Percentiles rank a stretch among this genome's conserved stretches.
phyloP scores from a whole-genome alignment of 2,888 invertebrate genomes.

The Notodonta ziczac region DNA sequence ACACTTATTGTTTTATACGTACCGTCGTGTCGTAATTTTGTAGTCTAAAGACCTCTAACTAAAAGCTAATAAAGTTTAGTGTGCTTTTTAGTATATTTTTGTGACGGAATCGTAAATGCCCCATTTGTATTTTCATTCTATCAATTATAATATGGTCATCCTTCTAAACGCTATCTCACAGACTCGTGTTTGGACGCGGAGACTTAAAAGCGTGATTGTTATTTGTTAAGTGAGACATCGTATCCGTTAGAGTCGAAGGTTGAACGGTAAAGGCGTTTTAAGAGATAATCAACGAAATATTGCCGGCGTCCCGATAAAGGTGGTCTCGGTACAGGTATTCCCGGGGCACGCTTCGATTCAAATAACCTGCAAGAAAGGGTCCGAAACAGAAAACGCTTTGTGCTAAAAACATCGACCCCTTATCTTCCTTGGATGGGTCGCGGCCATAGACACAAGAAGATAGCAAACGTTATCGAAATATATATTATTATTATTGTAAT shows the following conservation, averaged over 20 bases:
- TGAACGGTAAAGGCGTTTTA: conserved; percentile 70
- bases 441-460: conserved; percentile 69
- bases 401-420: conserved; percentile 83
- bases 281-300: conserved; percentile 78
- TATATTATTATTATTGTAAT: no score
- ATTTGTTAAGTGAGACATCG: conserved; percentile 76
- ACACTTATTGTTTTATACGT: conserved; percentile 18
- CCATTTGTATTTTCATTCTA: conserved; percentile 20
- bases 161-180: conserved; percentile 42
- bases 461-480: conserved; percentile 39
- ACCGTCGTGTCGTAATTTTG: conserved; percentile 20
- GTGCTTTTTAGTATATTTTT: conserved; percentile 8
- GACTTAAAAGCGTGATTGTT: conserved; percentile 67
- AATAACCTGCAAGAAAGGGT: conserved; percentile 77
- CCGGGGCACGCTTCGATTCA: conserved; percentile 75
- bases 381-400: conserved; percentile 81
- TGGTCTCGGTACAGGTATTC: conserved; percentile 73
- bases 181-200: conserved; percentile 43
- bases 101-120: conserved; percentile 14
- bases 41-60: conserved; percentile 9
- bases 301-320: conserved; percentile 69
- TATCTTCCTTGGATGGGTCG: conserved; percentile 77
- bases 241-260: conserved; percentile 63
- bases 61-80: neutral
- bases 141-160: conserved; percentile 37